Evolutionary conservation across 35 echinoderm and acorn worm species (phyloP).

Genomic region (Anneissia japonica): DNA sequence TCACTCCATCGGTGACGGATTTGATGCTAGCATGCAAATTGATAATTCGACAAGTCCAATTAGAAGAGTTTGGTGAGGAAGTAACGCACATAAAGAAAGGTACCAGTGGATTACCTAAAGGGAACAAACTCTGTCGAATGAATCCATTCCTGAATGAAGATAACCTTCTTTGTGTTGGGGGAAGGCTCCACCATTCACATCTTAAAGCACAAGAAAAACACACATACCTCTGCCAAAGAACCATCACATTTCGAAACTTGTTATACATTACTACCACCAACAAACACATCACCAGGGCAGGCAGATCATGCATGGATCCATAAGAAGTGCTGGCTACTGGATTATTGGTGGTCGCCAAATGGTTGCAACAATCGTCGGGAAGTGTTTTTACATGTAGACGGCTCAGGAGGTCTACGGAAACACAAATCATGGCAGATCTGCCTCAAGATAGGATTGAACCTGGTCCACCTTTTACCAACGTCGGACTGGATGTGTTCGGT

Average conservation of each 20-base stretch:
- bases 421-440: conserved; percentile 38
- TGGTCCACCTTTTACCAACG: conserved; percentile 22
- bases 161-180: conserved; percentile 28
- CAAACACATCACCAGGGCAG: conserved; percentile 29
- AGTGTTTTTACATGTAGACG: conserved; percentile 20
- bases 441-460: conserved; percentile 18
- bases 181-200: background rate
- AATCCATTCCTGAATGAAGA: conserved; percentile 37
- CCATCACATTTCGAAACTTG: conserved; percentile 19
- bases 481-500: conserved; percentile 16
- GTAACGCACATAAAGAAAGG: too few relatives aligned
- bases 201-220: background rate
- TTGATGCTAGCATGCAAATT: background rate
- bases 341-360: conserved; percentile 15
- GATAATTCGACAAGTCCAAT: background rate
- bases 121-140: background rate
- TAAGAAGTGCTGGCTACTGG: conserved; percentile 17
- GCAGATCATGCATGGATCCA: background rate
- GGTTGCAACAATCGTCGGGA: conserved; percentile 20
- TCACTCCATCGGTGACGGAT: background rate
- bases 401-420: background rate
- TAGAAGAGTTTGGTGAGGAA: background rate
- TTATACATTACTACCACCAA: conserved; percentile 34
- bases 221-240: conserved; percentile 33
- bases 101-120: background rate